A percentile compares a stretch with the other conserved stretches of the same genome.
Conservation (phyloP, 2,113 vertebrate genomes). For the Sturnus vulgaris region DNA sequence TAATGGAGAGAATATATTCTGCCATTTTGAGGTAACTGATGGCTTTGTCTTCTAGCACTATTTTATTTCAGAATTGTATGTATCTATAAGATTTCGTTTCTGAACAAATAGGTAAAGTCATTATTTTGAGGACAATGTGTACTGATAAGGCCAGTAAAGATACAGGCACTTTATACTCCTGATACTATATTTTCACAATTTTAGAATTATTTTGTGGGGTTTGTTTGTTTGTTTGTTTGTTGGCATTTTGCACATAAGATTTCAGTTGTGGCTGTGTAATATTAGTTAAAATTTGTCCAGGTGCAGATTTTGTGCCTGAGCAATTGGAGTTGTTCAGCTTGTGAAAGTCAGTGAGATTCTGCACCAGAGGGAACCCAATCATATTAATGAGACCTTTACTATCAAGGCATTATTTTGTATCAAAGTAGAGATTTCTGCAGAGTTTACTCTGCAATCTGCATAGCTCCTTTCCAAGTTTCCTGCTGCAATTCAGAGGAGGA, state of each 20-base stretch:
- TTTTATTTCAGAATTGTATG: slow-evolving; percentile 2
- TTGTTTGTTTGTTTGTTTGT: not conserved
- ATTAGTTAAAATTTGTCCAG: not conserved
- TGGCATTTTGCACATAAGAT: not conserved
- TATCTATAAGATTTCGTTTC: slow-evolving; percentile 16
- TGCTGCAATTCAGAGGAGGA: not conserved
- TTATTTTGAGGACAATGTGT: not conserved
- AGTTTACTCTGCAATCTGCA: not conserved
- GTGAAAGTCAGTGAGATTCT: not conserved
- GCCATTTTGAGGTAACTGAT: not conserved
- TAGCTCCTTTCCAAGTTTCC: not conserved
- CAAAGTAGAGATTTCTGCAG: not conserved
- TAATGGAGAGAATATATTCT: not conserved
- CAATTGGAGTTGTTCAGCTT: not conserved
- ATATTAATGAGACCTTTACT: not conserved
- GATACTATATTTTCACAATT: not conserved
- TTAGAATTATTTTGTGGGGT: not conserved
- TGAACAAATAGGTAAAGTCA: slow-evolving; percentile 3
- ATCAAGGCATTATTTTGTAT: not conserved
- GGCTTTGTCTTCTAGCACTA: not conserved
- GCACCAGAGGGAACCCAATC: not conserved
- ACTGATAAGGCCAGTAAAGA: not conserved
- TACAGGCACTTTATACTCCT: not conserved
- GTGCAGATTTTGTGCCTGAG: not conserved
- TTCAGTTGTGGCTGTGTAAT: not conserved